These are phyloP conservation scores for Arctia plantaginis DNA, from an alignment of 2,888 invertebrate genomes.

Conservation along the genomic window DNA sequence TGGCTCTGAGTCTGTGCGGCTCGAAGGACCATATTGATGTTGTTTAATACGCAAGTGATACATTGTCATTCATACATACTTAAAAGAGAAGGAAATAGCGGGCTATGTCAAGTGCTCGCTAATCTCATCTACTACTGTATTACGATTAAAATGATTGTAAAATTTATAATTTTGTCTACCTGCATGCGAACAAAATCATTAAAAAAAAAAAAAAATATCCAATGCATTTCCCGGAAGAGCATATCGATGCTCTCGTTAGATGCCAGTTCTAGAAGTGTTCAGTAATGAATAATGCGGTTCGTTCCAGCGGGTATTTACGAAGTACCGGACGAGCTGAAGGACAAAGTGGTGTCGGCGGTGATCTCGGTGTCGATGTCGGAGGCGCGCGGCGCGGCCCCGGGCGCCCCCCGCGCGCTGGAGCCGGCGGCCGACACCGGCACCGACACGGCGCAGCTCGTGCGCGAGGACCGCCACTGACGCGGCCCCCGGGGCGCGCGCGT, in stretches of 20 bases:
- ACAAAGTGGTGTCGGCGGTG: constrained; percentile 90
- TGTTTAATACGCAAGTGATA: not conserved
- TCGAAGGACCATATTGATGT: not conserved
- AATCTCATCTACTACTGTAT: too few relatives aligned
- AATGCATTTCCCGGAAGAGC: too few relatives aligned
- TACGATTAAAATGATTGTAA: too few relatives aligned
- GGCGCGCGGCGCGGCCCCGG: constrained; percentile 86
- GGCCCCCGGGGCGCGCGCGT: constrained; percentile 57
- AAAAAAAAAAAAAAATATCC: too few relatives aligned
- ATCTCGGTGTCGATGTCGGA: constrained; percentile 93
- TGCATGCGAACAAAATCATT: too few relatives aligned
- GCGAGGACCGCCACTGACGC: constrained; percentile 90
- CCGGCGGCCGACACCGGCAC: constrained; percentile 95
- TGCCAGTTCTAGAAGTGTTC: too few relatives aligned
- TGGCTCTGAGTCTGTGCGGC: not conserved
- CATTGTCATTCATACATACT: not conserved
- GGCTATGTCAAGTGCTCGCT: not conserved
- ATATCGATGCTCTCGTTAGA: too few relatives aligned
- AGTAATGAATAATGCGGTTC: not conserved
- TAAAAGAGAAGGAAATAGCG: too few relatives aligned
- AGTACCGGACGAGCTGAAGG: constrained; percentile 91
- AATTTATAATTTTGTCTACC: too few relatives aligned
- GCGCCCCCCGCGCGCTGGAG: constrained; percentile 92
- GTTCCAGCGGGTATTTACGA: constrained; percentile 90
- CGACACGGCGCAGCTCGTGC: constrained; percentile 96